These are phyloP conservation scores for Poeciliopsis retropinna DNA, from an alignment of 2,113 vertebrate species.

Conservation along the genomic window DNA sequence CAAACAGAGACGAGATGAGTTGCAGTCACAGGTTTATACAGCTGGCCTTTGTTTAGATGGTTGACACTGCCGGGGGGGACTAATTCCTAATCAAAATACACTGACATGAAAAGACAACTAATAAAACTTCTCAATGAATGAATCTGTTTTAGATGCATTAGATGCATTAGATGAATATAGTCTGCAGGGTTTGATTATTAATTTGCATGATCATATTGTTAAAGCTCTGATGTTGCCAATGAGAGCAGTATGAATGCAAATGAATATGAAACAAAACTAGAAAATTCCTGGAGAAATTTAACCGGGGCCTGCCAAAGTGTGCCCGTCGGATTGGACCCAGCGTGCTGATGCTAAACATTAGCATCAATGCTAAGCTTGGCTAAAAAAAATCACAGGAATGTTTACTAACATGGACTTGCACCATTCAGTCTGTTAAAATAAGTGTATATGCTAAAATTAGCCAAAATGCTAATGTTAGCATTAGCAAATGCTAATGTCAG, in stretches of 20 bases:
- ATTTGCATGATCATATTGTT: not conserved
- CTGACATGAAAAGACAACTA: conserved; percentile 60
- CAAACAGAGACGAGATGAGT: conserved; percentile 64
- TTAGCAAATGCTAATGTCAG: no score
- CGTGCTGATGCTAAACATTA: no score
- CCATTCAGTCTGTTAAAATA: no score
- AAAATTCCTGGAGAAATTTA: no score
- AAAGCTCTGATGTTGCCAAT: not conserved
- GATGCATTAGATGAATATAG: no score
- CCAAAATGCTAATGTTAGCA: no score
- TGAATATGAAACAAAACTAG: not conserved
- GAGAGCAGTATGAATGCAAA: not conserved
- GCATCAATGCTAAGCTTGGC: no score
- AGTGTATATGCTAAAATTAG: no score
- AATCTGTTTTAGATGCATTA: not conserved
- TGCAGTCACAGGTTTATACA: conserved; percentile 69
- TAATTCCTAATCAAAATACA: conserved; percentile 74
- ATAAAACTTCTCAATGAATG: conserved; percentile 25
- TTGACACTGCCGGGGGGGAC: conserved; percentile 38
- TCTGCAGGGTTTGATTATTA: not conserved
- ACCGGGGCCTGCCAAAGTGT: no score
- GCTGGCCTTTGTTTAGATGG: conserved; percentile 72
- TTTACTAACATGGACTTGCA: no score
- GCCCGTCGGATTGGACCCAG: no score
- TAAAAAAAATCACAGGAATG: no score